These are phyloP conservation scores for Vimba vimba DNA, from an alignment of 2,113 vertebrate species.

Conservation along the genomic window DNA sequence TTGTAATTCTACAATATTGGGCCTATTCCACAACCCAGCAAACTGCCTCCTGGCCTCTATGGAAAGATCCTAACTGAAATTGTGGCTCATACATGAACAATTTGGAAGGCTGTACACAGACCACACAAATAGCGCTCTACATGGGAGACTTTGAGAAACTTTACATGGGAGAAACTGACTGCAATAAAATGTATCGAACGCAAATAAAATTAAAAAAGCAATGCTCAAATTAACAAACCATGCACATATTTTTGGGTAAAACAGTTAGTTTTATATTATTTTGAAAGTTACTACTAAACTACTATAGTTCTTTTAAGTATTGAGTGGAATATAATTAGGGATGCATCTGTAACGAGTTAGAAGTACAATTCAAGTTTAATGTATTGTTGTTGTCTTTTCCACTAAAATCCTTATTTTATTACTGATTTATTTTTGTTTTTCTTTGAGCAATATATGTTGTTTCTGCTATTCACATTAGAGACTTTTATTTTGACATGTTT, in stretches of 20 bases:
- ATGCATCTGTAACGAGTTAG: no score
- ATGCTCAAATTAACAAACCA: not conserved
- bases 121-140: not conserved
- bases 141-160: not conserved
- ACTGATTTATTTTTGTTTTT: no score
- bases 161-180: not conserved
- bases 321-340: not conserved
- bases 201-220: not conserved
- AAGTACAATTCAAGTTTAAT: no score
- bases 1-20: not conserved
- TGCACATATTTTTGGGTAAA: not conserved
- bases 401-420: no score
- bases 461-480: no score
- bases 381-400: no score
- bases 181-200: not conserved
- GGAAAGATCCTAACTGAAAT: not conserved
- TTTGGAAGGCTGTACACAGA: not conserved
- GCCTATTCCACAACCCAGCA: not conserved
- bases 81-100: not conserved
- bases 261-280: not conserved
- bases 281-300: not conserved
- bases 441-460: no score
- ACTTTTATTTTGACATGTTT: no score
- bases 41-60: not conserved
- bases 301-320: not conserved